Conservation (phyloP, 2,113 vertebrate species). For the Pachycephala philippinensis region DNA sequence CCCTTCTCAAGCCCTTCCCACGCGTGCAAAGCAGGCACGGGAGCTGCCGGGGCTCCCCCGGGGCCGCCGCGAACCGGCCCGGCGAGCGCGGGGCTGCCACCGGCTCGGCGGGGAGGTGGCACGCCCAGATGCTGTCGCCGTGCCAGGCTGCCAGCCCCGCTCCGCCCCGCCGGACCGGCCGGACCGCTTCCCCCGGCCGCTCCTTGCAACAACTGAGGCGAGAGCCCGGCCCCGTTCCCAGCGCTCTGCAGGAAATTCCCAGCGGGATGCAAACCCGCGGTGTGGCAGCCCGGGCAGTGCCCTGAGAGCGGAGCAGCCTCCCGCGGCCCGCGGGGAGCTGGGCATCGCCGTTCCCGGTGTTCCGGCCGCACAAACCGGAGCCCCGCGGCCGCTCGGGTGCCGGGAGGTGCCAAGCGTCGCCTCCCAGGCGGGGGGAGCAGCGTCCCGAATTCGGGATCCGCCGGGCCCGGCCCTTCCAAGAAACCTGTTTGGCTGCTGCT, state of each 20-base stretch:
- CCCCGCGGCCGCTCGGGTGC: not conserved
- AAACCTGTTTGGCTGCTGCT: not conserved
- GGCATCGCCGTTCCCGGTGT: rapidly evolving
- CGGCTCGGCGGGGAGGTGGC: not conserved
- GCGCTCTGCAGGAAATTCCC: not conserved
- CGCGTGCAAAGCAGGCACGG: not conserved
- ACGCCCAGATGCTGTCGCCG: not conserved
- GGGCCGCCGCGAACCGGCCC: not conserved
- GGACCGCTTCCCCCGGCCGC: not conserved
- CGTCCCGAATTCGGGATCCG: not conserved
- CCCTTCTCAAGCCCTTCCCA: not conserved
- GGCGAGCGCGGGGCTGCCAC: not conserved
- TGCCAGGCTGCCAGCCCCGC: not conserved
- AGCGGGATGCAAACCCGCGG: not conserved
- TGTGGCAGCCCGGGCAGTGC: not conserved
- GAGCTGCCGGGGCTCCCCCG: not conserved
- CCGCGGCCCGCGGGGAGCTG: too few species aligned
- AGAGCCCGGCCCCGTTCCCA: not conserved
- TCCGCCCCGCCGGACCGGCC: not conserved
- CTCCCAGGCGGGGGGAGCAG: not conserved
- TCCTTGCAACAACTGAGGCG: not conserved
- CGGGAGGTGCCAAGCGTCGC: not conserved
- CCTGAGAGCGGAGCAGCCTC: not conserved
- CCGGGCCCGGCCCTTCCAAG: not conserved
- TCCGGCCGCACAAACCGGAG: not conserved